A percentile compares a stretch with the other conserved stretches of the same genome.
Evolutionary conservation across 2,797 vertebrate genomes (phyloP).

Genomic region (Cryptoprocta ferox): DNA sequence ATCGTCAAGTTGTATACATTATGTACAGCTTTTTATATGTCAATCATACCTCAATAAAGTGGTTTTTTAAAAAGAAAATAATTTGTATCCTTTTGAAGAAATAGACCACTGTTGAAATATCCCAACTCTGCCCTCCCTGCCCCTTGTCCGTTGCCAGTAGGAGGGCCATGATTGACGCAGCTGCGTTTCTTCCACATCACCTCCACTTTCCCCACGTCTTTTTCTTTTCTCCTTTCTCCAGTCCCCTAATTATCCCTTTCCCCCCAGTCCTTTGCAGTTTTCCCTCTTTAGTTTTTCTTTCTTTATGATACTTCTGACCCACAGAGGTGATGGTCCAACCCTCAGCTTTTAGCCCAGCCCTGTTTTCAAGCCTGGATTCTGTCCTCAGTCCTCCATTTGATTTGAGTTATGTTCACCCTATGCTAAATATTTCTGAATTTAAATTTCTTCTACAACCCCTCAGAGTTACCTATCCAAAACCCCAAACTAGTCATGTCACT

Average conservation of each 20-base stretch:
- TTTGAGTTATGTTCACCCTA: neutral
- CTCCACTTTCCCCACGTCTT: fast-evolving
- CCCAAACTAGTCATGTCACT: neutral
- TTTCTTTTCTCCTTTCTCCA: neutral
- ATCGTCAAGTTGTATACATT: neutral
- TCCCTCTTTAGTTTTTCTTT: neutral
- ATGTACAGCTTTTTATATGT: neutral
- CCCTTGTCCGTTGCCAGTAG: neutral
- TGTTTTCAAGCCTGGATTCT: neutral
- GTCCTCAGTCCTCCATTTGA: neutral
- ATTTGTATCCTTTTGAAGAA: neutral
- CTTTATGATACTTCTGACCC: neutral
- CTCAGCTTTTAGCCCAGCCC: neutral
- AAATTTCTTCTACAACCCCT: neutral
- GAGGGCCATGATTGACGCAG: neutral
- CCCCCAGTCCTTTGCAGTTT: neutral
- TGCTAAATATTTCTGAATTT: neutral
- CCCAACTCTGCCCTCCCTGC: neutral
- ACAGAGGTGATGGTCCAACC: neutral
- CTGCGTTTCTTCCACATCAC: neutral
- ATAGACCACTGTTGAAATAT: neutral
- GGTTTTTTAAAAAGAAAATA: neutral
- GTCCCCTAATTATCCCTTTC: neutral
- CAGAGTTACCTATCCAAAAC: neutral
- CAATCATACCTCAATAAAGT: neutral